These are phyloP conservation scores for Procavia capensis DNA, from an alignment of 2,113 vertebrate genomes.

Conservation along the genomic window DNA sequence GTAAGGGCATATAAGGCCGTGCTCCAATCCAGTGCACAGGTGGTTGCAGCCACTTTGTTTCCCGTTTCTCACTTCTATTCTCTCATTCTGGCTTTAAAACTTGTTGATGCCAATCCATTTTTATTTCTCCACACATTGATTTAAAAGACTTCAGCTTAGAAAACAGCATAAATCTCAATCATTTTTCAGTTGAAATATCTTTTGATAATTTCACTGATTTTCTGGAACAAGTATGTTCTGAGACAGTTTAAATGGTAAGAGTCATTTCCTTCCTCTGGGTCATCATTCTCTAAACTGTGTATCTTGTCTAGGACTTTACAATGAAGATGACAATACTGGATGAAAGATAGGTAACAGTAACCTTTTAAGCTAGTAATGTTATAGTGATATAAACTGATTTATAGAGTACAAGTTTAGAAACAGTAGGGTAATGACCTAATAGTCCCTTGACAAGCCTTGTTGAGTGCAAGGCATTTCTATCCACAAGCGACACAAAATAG, in stretches of 20 bases:
- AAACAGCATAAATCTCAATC: background rate
- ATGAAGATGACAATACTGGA: background rate
- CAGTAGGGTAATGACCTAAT: background rate
- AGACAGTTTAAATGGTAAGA: background rate
- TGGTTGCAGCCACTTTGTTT: background rate
- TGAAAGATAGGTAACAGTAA: background rate
- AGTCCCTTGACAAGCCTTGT: background rate
- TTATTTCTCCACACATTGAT: background rate
- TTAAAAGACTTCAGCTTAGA: background rate
- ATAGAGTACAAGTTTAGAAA: background rate
- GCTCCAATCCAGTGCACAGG: background rate
- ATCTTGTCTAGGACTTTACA: background rate
- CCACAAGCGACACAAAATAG: no score
- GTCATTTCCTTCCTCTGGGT: background rate
- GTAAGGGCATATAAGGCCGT: background rate
- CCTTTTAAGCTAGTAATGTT: background rate
- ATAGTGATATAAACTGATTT: background rate
- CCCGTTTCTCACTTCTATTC: background rate
- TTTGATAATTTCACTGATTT: slow-evolving; percentile 6
- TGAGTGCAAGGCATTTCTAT: background rate
- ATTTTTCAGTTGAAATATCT: background rate
- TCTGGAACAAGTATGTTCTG: background rate
- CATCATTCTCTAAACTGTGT: background rate
- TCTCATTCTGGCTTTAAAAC: background rate
- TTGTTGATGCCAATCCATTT: background rate